These are phyloP conservation scores for Pelobates cultripes DNA, from an alignment of 2,797 vertebrate species.

Conservation along the genomic window DNA sequence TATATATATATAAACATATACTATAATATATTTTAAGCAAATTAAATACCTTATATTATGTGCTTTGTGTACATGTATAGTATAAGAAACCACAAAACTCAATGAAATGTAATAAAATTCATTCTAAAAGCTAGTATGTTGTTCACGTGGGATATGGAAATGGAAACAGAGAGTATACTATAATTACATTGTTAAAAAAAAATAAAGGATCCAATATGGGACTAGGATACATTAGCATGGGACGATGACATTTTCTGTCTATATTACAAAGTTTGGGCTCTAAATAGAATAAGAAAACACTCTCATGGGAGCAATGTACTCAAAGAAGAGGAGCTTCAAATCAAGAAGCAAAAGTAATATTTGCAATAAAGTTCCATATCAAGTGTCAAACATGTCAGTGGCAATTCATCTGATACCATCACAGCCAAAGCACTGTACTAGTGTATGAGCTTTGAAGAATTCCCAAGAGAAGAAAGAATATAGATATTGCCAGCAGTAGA, in stretches of 20 bases:
- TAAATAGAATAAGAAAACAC: constrained; percentile 36
- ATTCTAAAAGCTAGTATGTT: background rate
- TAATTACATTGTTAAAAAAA: constrained; percentile 12
- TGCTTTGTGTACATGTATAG: too few relatives aligned
- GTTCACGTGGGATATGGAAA: background rate
- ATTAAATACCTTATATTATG: too few relatives aligned
- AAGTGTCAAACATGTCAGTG: constrained; percentile 53
- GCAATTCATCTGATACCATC: constrained; percentile 55
- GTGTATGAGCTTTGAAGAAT: constrained; percentile 51
- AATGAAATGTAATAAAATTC: background rate
- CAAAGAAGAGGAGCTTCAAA: constrained; percentile 44
- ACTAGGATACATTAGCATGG: constrained; percentile 28
- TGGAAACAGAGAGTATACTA: background rate
- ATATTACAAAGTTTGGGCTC: constrained; percentile 37
- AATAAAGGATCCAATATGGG: constrained; percentile 13
- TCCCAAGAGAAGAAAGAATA: constrained; percentile 47
- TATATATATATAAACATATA: too few relatives aligned
- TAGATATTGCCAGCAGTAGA: constrained; percentile 32
- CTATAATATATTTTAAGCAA: too few relatives aligned
- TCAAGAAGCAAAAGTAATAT: constrained; percentile 52
- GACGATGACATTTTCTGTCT: constrained; percentile 32
- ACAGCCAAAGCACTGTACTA: constrained; percentile 37
- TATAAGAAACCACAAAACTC: background rate
- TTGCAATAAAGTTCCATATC: constrained; percentile 53
- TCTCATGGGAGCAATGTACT: constrained; percentile 45